These are phyloP conservation scores for Steromphala cineraria DNA, from an alignment of 2,888 invertebrate species.

Conservation along the genomic window DNA sequence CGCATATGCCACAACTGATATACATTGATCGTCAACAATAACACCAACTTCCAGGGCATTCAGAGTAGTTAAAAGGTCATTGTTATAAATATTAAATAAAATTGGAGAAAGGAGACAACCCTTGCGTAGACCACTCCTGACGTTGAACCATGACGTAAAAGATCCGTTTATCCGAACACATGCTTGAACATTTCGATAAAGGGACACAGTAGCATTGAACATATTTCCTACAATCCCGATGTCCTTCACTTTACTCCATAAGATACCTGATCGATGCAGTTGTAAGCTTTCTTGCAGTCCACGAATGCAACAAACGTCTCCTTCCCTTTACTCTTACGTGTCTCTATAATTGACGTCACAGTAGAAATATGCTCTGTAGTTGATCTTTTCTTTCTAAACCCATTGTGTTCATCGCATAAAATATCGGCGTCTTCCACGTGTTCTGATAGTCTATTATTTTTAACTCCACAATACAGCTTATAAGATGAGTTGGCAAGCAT, in stretches of 20 bases:
- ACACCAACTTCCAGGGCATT: too few relatives aligned
- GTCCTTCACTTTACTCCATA: neutral
- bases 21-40: too few relatives aligned
- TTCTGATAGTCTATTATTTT: too few relatives aligned
- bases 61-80: slow-evolving; percentile 21
- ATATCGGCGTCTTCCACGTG: neutral
- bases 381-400: neutral
- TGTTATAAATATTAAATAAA: slow-evolving; percentile 22
- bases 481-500: too few relatives aligned
- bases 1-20: too few relatives aligned
- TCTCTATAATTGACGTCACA: slow-evolving; percentile 16
- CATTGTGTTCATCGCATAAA: neutral
- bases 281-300: slow-evolving; percentile 3
- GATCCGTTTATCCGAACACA: slow-evolving; percentile 10
- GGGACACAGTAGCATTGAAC: slow-evolving; percentile 5
- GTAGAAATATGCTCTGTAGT: neutral
- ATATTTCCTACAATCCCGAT: slow-evolving; percentile 7
- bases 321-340: neutral
- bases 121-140: slow-evolving; percentile 15
- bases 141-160: slow-evolving; percentile 19
- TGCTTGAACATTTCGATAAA: neutral
- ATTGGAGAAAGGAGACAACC: slow-evolving; percentile 25
- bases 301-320: slow-evolving; percentile 24
- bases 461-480: too few relatives aligned
- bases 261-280: neutral